Evolutionary conservation across 2,888 invertebrate genomes (phyloP).

Genomic region (Melitaea athalia): DNA sequence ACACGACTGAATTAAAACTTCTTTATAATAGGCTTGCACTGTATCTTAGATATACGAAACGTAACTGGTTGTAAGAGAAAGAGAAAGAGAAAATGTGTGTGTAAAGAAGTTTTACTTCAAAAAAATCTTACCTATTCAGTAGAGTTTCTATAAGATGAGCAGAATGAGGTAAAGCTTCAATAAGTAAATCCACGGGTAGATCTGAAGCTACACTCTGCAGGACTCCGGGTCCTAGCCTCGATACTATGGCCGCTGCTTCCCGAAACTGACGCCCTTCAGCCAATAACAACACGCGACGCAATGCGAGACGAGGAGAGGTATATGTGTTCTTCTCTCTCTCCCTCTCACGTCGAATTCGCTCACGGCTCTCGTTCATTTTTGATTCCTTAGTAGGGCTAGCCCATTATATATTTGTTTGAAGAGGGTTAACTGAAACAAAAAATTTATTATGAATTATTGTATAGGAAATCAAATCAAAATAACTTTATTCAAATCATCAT

Average conservation of each 20-base stretch:
- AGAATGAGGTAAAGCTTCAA: constrained; percentile 95
- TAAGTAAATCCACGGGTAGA: constrained; percentile 91
- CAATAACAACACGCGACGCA: constrained; percentile 88
- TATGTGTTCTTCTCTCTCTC: constrained; percentile 83
- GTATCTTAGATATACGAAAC: too few relatives aligned
- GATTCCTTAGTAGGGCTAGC: constrained; percentile 56
- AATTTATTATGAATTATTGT: not conserved
- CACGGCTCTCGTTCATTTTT: constrained; percentile 87
- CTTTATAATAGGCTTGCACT: too few relatives aligned
- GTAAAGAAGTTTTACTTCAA: too few relatives aligned
- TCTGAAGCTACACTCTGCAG: constrained; percentile 89
- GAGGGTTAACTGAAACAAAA: constrained; percentile 18
- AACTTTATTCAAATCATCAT: not conserved
- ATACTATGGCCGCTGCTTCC: constrained; percentile 93
- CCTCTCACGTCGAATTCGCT: constrained; percentile 86
- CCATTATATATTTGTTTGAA: constrained; percentile 53
- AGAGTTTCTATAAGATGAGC: constrained; percentile 93
- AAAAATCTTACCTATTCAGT: constrained; percentile 83
- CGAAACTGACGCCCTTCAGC: constrained; percentile 94
- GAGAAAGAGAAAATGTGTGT: too few relatives aligned
- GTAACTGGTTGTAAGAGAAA: too few relatives aligned
- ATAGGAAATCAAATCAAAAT: not conserved
- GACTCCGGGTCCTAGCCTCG: constrained; percentile 90
- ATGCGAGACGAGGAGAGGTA: constrained; percentile 85
- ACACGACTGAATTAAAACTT: too few relatives aligned